Evolutionary conservation across 2,113 vertebrate genomes (phyloP), one percentile per base, ranked within the genome.

Genomic region (Ploceus nigricollis): DNA sequence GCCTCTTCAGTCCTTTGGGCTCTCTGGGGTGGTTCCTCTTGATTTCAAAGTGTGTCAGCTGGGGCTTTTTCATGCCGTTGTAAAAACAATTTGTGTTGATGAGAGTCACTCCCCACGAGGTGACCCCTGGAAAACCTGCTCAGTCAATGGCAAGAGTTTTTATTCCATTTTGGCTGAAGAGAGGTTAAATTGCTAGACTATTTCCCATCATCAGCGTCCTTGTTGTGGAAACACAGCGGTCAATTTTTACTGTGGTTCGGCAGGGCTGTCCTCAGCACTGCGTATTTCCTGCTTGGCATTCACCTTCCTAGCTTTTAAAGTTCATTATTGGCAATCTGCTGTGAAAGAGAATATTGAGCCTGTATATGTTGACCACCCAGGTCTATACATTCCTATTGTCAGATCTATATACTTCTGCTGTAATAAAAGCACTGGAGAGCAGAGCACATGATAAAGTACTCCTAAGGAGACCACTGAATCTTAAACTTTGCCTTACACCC

Each of bases 101-200:
- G 78, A 88, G 81, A 82, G 63, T 69, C 64, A 78, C 78, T 95
- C 70, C 87, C 81, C 40, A 50, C 5, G 19, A 94, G 66, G 78
- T 83, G 85, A 97, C 92, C 92, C 60, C 17, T 93, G 76, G 60
- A 94, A 95, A 97, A 81, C 60, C 71, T 44, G 30, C 64, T 89
- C 82, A 58, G 79, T 56, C 58, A 82, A 63, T 0, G 5, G 69
- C 61, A 89, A 57, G 65, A 78, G 37, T 82, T 95, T 83, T 86
- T 66, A 73, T 73, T 78, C 85, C 7, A 4, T 78, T 94, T 94
- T 86, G 68, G 35, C 71, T 7, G 4, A 63, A 75, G 63, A 90
- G 40, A 89, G 71, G 82, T 58, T n/a, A 78, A 94, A 81, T 75
- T 0, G 0, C 47, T 81, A 47, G 48, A 58, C 63, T 77, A 84